A percentile compares a stretch with the other conserved stretches of the same genome.
Evolutionary conservation across 2,888 invertebrate genomes (phyloP).

Genomic region (Calliopum simillimum): DNA sequence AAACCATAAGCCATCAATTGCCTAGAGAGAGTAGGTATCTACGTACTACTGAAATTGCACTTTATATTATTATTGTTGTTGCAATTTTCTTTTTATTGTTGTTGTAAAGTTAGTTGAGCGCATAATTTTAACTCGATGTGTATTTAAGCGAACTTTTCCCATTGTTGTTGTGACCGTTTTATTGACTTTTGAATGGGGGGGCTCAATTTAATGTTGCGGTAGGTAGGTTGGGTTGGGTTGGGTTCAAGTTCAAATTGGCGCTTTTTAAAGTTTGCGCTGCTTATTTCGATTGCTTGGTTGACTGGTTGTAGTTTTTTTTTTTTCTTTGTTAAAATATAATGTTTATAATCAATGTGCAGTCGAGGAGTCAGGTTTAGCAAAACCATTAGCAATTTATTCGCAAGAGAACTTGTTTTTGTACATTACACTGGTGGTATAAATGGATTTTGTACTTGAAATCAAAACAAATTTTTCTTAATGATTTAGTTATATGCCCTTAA

Average conservation of each 20-base stretch:
- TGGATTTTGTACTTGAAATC: too few species aligned
- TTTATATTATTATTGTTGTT: constrained; percentile 6
- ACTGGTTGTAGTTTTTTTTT: neutral
- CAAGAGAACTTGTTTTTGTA: too few species aligned
- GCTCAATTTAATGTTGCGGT: constrained; percentile 9
- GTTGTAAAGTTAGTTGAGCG: constrained; percentile 15
- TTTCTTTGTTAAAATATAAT: neutral
- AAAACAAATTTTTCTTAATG: too few species aligned
- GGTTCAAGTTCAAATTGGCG: constrained; percentile 18
- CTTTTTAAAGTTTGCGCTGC: constrained; percentile 2
- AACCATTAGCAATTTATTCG: too few species aligned
- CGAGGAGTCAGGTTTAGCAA: too few species aligned
- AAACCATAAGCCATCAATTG: neutral
- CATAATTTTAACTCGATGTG: constrained; percentile 19
- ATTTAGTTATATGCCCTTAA: too few species aligned
- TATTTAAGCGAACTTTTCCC: constrained; percentile 5
- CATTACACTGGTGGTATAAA: too few species aligned
- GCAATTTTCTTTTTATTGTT: neutral
- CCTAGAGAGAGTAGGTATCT: neutral
- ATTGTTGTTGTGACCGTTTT: neutral
- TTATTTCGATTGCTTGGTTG: neutral
- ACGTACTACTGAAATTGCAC: neutral
- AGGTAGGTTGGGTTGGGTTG: constrained; percentile 9
- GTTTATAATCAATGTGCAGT: neutral
- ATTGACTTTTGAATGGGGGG: neutral